Conservation (phyloP, 2,888 invertebrate genomes). For the Agrochola macilenta region DNA sequence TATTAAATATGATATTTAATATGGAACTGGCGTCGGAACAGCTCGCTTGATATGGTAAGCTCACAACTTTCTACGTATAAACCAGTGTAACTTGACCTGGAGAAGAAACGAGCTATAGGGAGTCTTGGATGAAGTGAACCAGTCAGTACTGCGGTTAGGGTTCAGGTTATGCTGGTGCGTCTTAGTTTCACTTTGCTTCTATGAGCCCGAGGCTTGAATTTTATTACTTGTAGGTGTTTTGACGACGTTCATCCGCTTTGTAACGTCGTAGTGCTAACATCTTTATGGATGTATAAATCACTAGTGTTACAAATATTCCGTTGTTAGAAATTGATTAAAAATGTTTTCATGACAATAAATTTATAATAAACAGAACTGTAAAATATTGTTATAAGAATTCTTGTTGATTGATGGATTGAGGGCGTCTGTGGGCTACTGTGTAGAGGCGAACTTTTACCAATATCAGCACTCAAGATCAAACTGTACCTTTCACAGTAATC, state of each 20-base stretch:
- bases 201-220: conserved; percentile 80
- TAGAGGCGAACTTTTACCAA: background rate
- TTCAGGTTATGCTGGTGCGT: conserved; percentile 70
- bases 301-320: conserved; percentile 61
- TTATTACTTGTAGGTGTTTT: conserved; percentile 80
- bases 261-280: conserved; percentile 73
- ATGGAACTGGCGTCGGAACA: conserved; percentile 72
- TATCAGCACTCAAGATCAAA: conserved; percentile 16
- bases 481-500: conserved; percentile 17
- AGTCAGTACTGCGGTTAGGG: conserved; percentile 58
- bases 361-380: conserved; percentile 43
- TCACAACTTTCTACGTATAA: conserved; percentile 80
- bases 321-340: conserved; percentile 63
- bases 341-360: conserved; percentile 49
- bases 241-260: conserved; percentile 74
- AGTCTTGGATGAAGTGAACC: conserved; percentile 13
- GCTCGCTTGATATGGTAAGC: conserved; percentile 82
- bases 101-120: conserved; percentile 60
- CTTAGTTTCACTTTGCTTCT: conserved; percentile 84
- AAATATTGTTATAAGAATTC: conserved; percentile 29
- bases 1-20: conserved; percentile 79
- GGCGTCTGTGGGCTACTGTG: conserved; percentile 11
- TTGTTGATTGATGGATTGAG: conserved; percentile 41
- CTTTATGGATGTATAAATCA: conserved; percentile 73
- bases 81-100: conserved; percentile 73